phyloP scores from a whole-genome alignment of 1,140 invertebrate species.

The Cherax destructor region DNA sequence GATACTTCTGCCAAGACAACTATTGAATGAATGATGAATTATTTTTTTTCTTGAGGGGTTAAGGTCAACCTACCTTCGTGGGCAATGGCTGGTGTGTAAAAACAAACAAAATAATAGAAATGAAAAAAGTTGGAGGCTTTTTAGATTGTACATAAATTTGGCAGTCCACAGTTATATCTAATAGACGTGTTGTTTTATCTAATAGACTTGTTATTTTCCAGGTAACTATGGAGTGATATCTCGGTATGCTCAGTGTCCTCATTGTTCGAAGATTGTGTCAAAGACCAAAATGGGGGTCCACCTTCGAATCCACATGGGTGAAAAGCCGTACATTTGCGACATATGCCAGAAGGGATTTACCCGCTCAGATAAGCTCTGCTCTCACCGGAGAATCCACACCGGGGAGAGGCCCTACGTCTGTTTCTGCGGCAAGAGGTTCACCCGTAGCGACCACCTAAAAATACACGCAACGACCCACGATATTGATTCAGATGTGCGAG shows the following conservation, averaged over 20 bases:
- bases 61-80: too few species aligned
- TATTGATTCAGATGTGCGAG: neutral
- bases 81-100: too few species aligned
- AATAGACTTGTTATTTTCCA: neutral
- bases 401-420: conserved; percentile 40
- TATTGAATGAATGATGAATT: too few species aligned
- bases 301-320: conserved; percentile 38
- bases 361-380: conserved; percentile 28
- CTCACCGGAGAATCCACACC: conserved; percentile 31
- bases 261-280: conserved; percentile 1
- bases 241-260: neutral
- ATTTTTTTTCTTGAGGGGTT: too few species aligned
- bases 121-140: too few species aligned
- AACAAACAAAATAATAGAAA: too few species aligned
- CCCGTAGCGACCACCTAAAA: conserved; percentile 33
- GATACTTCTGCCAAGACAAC: neutral
- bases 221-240: neutral
- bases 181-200: neutral
- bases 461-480: conserved; percentile 28
- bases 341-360: conserved; percentile 27
- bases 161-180: neutral
- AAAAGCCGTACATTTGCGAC: conserved; percentile 22
- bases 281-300: conserved; percentile 31
- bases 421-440: conserved; percentile 44
- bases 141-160: too few species aligned